phyloP scores from a whole-genome alignment of 53 echinoderm and acorn worm species.

The Henricia sp. region DNA sequence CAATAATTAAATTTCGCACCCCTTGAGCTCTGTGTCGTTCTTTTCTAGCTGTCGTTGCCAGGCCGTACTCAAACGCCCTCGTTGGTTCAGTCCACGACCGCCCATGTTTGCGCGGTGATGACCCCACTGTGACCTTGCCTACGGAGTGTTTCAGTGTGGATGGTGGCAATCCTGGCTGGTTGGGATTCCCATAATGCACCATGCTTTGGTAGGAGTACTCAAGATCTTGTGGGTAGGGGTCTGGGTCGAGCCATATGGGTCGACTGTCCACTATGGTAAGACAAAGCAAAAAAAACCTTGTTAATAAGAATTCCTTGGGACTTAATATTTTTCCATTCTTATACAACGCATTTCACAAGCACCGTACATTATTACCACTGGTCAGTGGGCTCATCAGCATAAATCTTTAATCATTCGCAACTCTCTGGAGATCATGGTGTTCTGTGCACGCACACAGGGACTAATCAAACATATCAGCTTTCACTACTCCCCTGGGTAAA shows the following conservation, averaged over 20 bases:
- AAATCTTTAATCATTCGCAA: no score
- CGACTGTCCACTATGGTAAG: slow-evolving; percentile 71
- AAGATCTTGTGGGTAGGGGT: slow-evolving; percentile 74
- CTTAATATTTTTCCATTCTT: no score
- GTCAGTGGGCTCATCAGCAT: no score
- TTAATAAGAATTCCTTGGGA: no score
- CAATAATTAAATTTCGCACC: slow-evolving; percentile 68
- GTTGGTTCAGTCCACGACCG: slow-evolving; percentile 88
- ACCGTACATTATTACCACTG: no score
- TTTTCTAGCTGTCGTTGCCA: slow-evolving; percentile 67
- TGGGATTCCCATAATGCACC: slow-evolving; percentile 82
- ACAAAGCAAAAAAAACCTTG: no score
- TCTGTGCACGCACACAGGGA: no score
- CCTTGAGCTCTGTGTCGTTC: slow-evolving; percentile 75
- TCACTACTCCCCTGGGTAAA: no score
- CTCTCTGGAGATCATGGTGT: no score
- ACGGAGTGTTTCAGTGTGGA: slow-evolving; percentile 34
- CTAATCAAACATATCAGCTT: no score
- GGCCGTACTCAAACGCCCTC: slow-evolving; percentile 81
- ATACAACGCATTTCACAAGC: no score
- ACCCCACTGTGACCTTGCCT: slow-evolving; percentile 11
- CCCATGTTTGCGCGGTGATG: slow-evolving; percentile 68
- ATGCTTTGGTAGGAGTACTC: slow-evolving; percentile 76
- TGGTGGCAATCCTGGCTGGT: slow-evolving; percentile 53
- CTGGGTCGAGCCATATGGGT: slow-evolving; percentile 90